Base-by-base conservation (phyloP, 2,113 vertebrate genomes). In the Crotalus viridis region DNA sequence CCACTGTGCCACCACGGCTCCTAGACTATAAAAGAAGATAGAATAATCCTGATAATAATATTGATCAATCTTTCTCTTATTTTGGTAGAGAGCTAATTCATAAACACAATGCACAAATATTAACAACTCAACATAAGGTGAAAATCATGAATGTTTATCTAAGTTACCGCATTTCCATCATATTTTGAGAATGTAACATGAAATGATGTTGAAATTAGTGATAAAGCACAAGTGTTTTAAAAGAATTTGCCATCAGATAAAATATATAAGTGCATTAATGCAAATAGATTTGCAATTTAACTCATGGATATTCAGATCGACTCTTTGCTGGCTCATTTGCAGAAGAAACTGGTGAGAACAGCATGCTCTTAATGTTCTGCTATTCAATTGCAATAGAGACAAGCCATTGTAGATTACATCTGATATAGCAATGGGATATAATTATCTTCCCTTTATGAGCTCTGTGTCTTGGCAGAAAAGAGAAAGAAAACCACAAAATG, bases 401-500 rank as follows among this genome's bases (percentile, higher is more conserved):
- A 81, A 81, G n/a, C n/a, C 5, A 74, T 81, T 81, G n/a, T 81
- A 39, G 5, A n/a, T 81, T 81, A 33, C 69, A 33, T 39, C n/a
- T 81, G n/a, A 81, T 81, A 81, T 17, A 33, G 69, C n/a, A 81
- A 33, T 81, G 19, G 69, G n/a, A 81, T 81, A 81, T 81, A 19
- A 39, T 81, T 81, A 81, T 39, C 69, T 81, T 81, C 69, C n/a
- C 17, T 81, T 19, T 81, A 39, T 39, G 39, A 39, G 33, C 15
- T 17, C n/a, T 19, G 15, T 19, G n/a, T 39, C n/a, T 39, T 81
- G n/a, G 69, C 15, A 81, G 69, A 61, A 5, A 9, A 92, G 26
- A 89, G 0, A 94, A 81, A 95, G 52, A 92, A 86, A 85, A 51
- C 85, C 93, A 26, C 91, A 86, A 89, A 69, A 93, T 91, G 1